These are phyloP conservation scores for Neomorphus geoffroyi DNA, from an alignment of 2,797 vertebrate species.

Conservation along the genomic window DNA sequence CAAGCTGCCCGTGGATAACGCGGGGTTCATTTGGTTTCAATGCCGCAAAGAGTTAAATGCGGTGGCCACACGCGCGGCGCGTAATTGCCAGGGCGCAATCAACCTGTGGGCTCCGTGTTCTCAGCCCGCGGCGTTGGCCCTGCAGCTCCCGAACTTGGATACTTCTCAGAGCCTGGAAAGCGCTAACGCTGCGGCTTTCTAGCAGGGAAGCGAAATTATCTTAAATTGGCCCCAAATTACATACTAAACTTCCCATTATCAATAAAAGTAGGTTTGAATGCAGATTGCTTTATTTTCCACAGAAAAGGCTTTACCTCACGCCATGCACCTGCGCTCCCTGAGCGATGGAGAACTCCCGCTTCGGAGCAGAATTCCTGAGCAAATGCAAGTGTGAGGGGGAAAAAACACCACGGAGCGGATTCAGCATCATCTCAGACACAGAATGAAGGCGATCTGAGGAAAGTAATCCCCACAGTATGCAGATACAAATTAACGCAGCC, in stretches of 20 bases:
- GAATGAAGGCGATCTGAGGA: slow-evolving; percentile 5
- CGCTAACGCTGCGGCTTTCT: not conserved
- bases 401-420: not conserved
- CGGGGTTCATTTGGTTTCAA: not conserved
- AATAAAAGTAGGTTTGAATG: not conserved
- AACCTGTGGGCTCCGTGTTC: not conserved
- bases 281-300: not conserved
- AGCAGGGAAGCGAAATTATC: not conserved
- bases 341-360: not conserved
- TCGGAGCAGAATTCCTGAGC: slow-evolving; percentile 24
- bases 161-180: not conserved
- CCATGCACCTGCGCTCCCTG: slow-evolving; percentile 14
- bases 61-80: not conserved
- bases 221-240: slow-evolving; percentile 21
- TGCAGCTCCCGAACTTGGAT: not conserved
- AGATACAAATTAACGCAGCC: slow-evolving; percentile 45
- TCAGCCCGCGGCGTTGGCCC: not conserved
- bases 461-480: slow-evolving; percentile 13
- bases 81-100: not conserved
- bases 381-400: not conserved
- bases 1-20: not conserved
- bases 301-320: not conserved
- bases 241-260: slow-evolving; percentile 26
- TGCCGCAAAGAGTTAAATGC: not conserved
- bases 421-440: not conserved